Base-by-base conservation (phyloP, 1,140 invertebrate species). In the Ips nitidus region DNA sequence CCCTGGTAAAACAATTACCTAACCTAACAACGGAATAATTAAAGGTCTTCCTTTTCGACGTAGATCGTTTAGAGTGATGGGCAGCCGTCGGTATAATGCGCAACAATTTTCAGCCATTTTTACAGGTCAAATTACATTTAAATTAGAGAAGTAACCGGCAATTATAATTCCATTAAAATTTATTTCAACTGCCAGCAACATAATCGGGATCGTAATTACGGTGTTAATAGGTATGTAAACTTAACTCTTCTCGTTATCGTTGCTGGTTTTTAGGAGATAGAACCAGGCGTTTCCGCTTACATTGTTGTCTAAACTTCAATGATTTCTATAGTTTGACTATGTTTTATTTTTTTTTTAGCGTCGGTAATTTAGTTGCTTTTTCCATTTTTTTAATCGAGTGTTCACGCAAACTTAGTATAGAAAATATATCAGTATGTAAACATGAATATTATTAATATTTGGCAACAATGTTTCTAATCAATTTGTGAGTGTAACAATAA, bases 121-220 rank as follows among this genome's bases (percentile, higher is more conserved):
- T 38, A 66, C 22, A 66, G 42, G 39, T 52, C 47, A 68, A 68
- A 60, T 68, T 60, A 52, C 45, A 60, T 68, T 68, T 60, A 68
- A 68, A 60, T 60, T 68, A 68, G 66, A 68, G 66, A 68, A 41
- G 66, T 68, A 68, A 68, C 66, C 66, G 39, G 41, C 57, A 68
- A 68, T 68, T 68, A 68, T 68, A 68, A 68, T 52, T 68, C 66
- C 66, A 68, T 68, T 68, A 68, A 68, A 68, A 60, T 68, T 68
- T 60, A 68, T 68, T 68, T 68, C 56, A 50, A 59, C 56, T 42
- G 43, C 40, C n/a, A 43, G 8, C 6, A 61, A 61, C 57, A 52
- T 60, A 60, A 66, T 66, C 64, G 58, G 56, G 40, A 53, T 60
- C 3, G 56, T 53, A 68, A 68, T 68, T 60, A 53, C 45, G n/a